Conservation (phyloP, 2,888 invertebrate genomes). For the Tenthredo notha region DNA sequence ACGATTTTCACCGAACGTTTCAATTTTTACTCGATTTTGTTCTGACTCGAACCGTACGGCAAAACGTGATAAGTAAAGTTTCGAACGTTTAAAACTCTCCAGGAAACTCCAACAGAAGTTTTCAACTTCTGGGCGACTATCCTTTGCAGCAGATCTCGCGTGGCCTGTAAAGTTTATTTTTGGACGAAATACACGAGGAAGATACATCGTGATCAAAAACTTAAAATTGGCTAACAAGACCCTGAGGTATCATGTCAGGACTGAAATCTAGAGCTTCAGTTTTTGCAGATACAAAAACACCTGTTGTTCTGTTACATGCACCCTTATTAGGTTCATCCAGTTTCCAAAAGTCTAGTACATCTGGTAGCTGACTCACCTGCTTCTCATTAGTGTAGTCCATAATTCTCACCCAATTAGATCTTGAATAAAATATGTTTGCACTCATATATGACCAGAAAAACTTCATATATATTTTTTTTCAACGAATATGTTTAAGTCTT, state of each 20-base stretch:
- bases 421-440: background rate
- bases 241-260: conserved; percentile 10
- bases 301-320: conserved; percentile 33
- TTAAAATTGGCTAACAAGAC: conserved; percentile 32
- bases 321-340: background rate
- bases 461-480: background rate
- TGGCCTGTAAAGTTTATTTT: conserved; percentile 25
- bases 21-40: background rate
- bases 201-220: background rate
- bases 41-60: background rate
- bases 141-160: background rate
- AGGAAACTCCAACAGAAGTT: background rate
- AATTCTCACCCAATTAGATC: background rate
- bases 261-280: background rate
- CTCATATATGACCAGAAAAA: background rate
- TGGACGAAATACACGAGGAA: background rate
- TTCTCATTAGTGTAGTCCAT: background rate
- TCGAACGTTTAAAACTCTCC: background rate
- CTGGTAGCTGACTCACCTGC: background rate
- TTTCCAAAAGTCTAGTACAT: background rate
- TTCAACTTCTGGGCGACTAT: background rate
- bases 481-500: no score
- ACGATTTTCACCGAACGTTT: background rate
- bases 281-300: conserved; percentile 26
- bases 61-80: background rate